Evolutionary conservation across 2,113 vertebrate species (phyloP).

Genomic region (Apeltes quadracus): DNA sequence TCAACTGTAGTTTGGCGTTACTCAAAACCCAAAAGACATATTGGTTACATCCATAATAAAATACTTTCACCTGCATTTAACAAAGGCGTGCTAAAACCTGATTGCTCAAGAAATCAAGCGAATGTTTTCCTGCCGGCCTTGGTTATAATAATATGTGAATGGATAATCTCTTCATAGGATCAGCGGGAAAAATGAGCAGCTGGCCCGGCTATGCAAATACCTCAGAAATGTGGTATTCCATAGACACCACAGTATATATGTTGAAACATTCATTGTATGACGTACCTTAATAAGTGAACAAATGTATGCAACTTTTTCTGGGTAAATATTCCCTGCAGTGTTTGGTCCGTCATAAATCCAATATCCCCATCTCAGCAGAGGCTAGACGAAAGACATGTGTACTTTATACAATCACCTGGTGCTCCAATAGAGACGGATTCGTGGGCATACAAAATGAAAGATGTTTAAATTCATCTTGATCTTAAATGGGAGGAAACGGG

Average conservation of each 20-base stretch:
- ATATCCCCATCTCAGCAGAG: conserved; percentile 73
- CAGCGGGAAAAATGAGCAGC: no score
- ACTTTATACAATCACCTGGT: conserved; percentile 77
- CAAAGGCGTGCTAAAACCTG: no score
- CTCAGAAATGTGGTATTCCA: conserved; percentile 38
- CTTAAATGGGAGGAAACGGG: conserved; percentile 77
- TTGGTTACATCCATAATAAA: no score
- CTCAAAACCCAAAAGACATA: no score
- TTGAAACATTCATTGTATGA: conserved; percentile 43
- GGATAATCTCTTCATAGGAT: no score
- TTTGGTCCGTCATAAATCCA: conserved; percentile 65
- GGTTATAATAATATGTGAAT: no score
- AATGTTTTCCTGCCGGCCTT: no score
- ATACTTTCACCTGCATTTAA: no score
- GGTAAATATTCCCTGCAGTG: conserved; percentile 56
- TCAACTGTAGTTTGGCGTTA: no score
- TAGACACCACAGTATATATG: conserved; percentile 17
- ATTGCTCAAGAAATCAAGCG: no score
- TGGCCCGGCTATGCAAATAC: not conserved
- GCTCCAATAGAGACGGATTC: conserved; percentile 79
- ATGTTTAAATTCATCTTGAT: conserved; percentile 75
- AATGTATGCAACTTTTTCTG: conserved; percentile 66
- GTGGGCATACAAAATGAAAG: conserved; percentile 66
- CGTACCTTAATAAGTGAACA: conserved; percentile 62
- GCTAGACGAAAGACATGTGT: conserved; percentile 76